Base-by-base conservation (phyloP, 37 sponge, comb jelly and placozoan genomes). In the Ianthella basta region DNA sequence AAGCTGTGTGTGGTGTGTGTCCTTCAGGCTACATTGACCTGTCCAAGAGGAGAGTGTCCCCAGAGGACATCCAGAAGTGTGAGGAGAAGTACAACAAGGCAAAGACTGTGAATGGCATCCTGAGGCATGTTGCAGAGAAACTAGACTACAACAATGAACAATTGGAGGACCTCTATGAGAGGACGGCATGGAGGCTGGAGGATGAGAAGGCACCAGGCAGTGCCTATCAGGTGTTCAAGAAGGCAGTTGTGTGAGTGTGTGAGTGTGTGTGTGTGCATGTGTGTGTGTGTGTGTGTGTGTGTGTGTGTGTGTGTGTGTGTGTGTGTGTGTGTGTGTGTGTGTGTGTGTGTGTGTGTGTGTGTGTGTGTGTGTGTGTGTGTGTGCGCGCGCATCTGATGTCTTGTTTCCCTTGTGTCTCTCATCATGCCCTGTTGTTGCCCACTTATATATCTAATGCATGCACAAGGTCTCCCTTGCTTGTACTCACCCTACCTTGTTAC, bases 21-120 rank as follows among this genome's bases (percentile, higher is more conserved):
- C 50, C 50, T 44, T 3, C 8, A 95, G 96, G 99, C 12, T 98
- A 98, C 60, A 96, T 98, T 80, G 99, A 98, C 72, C 86, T 98
- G 41, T 98, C 99, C 79, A 98, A 98, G 84, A 75, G 97, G 18
- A 64, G 99, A 53, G 99, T 98, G 38, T 96, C 95, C 20, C 91
- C 95, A 23, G 97, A 98, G 79, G 99, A 98, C 54, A 92, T 96
- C 37, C 89, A 92, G 77, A 92, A 94, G 68, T 96, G 95, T 82
- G 97, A 98, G 82, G 99, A 96, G 41, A 96, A 91, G 83, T 98
- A 89, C 80, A 92, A 91, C 73, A 96, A 94, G 67, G 94, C 92
- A 32, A 98, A 96, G 80, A 92, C 97, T 20, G 97, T 97, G 27
- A 98, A 98, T 80, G 90, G 92, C 80, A 98, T 98, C 53, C 79